Percentiles rank a stretch among this genome's conserved stretches.
phyloP scores from a whole-genome alignment of 2,797 vertebrate species.

The Rhincodon typus region DNA sequence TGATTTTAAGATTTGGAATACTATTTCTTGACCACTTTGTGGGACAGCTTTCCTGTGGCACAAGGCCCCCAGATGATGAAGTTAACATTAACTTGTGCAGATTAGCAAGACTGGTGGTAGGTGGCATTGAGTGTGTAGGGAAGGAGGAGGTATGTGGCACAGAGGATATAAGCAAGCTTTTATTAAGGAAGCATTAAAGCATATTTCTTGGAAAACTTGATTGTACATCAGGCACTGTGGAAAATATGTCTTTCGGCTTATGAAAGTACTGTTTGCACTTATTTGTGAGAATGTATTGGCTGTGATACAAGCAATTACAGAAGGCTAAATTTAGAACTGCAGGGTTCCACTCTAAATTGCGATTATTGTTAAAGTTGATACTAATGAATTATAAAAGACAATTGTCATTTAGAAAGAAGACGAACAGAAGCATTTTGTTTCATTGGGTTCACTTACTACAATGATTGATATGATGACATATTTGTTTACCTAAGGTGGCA shows the following conservation, averaged over 20 bases:
- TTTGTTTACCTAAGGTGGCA: constrained; percentile 15
- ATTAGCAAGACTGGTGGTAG: not conserved
- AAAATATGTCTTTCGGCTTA: not conserved
- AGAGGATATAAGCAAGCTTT: not conserved
- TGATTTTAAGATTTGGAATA: too few relatives aligned
- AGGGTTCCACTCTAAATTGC: not conserved
- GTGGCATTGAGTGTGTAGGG: not conserved
- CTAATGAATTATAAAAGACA: not conserved
- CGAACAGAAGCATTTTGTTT: not conserved
- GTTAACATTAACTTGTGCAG: too few relatives aligned
- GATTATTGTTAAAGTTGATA: not conserved
- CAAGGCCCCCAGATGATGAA: too few relatives aligned
- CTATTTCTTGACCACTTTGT: too few relatives aligned
- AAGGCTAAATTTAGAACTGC: not conserved
- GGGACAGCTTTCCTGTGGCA: too few relatives aligned
- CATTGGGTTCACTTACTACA: not conserved
- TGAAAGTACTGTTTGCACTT: not conserved
- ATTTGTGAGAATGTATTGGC: not conserved
- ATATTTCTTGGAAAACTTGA: not conserved
- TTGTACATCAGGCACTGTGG: not conserved
- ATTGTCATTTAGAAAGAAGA: not conserved
- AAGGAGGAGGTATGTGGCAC: not conserved
- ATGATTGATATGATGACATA: not conserved
- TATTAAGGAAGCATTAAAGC: not conserved
- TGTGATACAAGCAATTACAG: not conserved